Evolutionary conservation across 2,888 invertebrate species (phyloP).

Genomic region (Tridacna gigas): DNA sequence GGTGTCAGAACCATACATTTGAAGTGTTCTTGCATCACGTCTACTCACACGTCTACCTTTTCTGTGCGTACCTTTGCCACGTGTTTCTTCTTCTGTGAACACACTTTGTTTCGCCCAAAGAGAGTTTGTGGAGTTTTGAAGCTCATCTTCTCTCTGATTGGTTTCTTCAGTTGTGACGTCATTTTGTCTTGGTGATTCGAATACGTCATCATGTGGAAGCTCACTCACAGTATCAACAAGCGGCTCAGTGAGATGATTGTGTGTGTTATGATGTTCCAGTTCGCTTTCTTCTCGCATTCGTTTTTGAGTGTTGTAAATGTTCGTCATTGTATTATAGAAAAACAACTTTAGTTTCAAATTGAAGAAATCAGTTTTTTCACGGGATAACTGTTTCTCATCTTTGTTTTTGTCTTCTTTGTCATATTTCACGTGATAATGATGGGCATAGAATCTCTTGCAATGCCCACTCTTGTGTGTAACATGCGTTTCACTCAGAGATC

Average conservation of each 20-base stretch:
- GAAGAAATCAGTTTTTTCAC: slow-evolving; percentile 49
- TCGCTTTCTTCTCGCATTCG: slow-evolving; percentile 3
- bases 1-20: slow-evolving; percentile 9
- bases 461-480: slow-evolving; percentile 41
- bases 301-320: slow-evolving; percentile 25
- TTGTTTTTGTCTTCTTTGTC: slow-evolving; percentile 33
- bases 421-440: slow-evolving; percentile 54
- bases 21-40: background rate
- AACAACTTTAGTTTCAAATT: slow-evolving; percentile 54
- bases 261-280: background rate
- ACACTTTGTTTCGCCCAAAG: background rate
- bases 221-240: background rate
- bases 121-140: slow-evolving; percentile 17
- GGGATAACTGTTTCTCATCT: slow-evolving; percentile 20
- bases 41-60: background rate
- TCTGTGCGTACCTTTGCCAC: background rate
- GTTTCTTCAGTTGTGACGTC: background rate
- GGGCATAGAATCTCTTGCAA: slow-evolving; percentile 57
- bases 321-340: slow-evolving; percentile 53
- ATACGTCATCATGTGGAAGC: background rate
- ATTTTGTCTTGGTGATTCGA: slow-evolving; percentile 2
- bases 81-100: background rate
- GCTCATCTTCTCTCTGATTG: background rate
- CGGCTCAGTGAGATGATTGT: background rate
- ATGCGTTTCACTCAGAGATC: slow-evolving; percentile 51